These are phyloP conservation scores for Ridgeia piscesae DNA, from an alignment of 1,140 invertebrate genomes.

Conservation along the genomic window DNA sequence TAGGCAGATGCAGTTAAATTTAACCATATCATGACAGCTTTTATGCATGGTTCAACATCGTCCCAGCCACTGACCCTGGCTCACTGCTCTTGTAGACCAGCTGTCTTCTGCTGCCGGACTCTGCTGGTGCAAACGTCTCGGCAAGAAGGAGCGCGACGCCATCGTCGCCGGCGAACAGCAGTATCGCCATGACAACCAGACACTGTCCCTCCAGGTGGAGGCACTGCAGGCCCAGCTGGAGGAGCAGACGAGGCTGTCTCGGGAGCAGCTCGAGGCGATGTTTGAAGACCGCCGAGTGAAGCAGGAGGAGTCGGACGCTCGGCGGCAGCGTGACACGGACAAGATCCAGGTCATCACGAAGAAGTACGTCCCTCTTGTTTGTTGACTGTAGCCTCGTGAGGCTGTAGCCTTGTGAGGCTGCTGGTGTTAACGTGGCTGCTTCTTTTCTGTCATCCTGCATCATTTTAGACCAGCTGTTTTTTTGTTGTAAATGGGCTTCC, in stretches of 20 bases:
- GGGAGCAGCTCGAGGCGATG: constrained; percentile 54
- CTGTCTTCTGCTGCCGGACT: background rate
- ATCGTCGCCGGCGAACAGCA: constrained; percentile 21
- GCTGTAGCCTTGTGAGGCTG: background rate
- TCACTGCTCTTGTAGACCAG: background rate
- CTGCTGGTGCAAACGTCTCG: background rate
- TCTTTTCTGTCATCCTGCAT: too few relatives aligned
- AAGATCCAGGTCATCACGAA: constrained; percentile 56
- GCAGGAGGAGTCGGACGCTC: constrained; percentile 53
- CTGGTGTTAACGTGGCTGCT: too few relatives aligned
- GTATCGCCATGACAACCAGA: constrained; percentile 25
- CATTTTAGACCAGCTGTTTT: background rate
- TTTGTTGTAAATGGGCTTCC: background rate
- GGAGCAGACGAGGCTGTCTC: constrained; percentile 53
- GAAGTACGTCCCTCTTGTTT: constrained; percentile 44
- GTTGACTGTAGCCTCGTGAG: background rate
- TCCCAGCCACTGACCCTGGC: background rate
- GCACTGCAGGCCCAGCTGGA: constrained; percentile 54
- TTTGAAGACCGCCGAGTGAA: constrained; percentile 54
- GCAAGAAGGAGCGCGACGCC: constrained; percentile 3
- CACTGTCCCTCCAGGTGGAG: constrained; percentile 39
- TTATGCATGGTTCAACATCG: too few relatives aligned
- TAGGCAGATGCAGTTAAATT: too few relatives aligned
- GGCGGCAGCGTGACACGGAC: constrained; percentile 52
- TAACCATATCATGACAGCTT: too few relatives aligned